Percentiles rank a stretch among this genome's conserved stretches.
Conservation (phyloP, 2,113 vertebrate genomes). For the Melanotaenia duboulayi region DNA sequence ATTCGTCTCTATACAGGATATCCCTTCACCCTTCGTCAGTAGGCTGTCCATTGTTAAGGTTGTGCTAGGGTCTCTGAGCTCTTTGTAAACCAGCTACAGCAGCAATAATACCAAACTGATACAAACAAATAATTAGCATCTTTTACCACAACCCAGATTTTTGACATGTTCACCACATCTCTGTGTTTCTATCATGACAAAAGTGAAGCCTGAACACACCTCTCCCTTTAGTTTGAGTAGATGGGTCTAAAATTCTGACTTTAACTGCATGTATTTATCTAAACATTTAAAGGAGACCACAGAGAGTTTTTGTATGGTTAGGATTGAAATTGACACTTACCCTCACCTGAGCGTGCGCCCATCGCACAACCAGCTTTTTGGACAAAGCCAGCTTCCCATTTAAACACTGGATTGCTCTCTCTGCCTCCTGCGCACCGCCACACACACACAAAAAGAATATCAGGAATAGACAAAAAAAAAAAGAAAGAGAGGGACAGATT, state of each 20-base stretch:
- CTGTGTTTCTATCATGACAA: not conserved
- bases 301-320: not conserved
- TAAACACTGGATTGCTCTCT: conserved; percentile 95
- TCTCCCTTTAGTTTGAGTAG: too few species aligned
- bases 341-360: conserved; percentile 98
- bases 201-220: too few species aligned
- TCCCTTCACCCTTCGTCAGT: conserved; percentile 79
- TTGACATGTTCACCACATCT: too few species aligned
- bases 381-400: conserved; percentile 97
- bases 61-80: conserved; percentile 52
- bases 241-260: too few species aligned
- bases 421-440: conserved; percentile 88
- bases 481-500: not conserved
- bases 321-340: conserved; percentile 77
- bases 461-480: not conserved
- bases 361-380: conserved; percentile 97
- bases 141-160: not conserved
- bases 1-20: conserved; percentile 85
- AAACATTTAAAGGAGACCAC: too few species aligned
- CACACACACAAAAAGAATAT: conserved; percentile 2
- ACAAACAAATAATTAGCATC: not conserved
- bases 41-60: conserved; percentile 83
- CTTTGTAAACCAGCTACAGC: conserved; percentile 31
- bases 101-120: conserved; percentile 14
- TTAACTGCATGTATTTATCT: too few species aligned